Base-by-base conservation (phyloP, 2,797 vertebrate genomes). In the Manis pentadactyla region DNA sequence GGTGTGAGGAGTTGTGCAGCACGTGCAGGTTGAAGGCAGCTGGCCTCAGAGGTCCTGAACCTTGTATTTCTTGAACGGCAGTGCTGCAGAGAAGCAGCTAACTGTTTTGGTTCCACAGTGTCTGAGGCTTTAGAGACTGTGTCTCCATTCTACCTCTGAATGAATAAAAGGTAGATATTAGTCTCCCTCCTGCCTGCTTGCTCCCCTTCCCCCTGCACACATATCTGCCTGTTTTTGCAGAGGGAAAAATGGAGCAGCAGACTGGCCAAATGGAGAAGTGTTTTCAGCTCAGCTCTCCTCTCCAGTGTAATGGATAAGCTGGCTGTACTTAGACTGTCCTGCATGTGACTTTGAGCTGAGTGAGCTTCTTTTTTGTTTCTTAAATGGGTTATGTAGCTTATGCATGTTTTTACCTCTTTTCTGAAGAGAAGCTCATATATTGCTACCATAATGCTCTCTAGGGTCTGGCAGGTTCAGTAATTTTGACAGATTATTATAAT, bases 291-390 rank as follows among this genome's bases (percentile, higher is more conserved):
- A 39, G 53, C 53, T 27, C 91, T 68, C 34, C 66, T 19, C 57
- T 69, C 46, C 73, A 13, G 37, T 63, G 8, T 79, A 61, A 42
- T 39, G 29, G 66, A 53, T 74, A 73, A 27, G 87, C 86, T 85
- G 69, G 37, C 87, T 93, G 63, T 53, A 17, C 78, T 27, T n/a
- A 71, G 34, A 57, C 71, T 19, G 4, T 46, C 74, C 53, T 90
- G n/a, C 25, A 1, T 21, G 34, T 66, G 86, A 85, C 79, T 61
- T 87, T 91, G 14, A 94, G 91, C 86, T 83, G 69, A 97, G 57
- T 61, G 25, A 69, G 69, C 39, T 46, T 39, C 42, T 81, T 90
- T 90, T 49, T 51, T 87, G 71, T 82, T 77, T 61, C 75, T 82
- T 82, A 89, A 84, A 34, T 73, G 42, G 37, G 55, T 71, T 86